Conservation (phyloP, 2,113 vertebrate genomes). For the Harpagus bidentatus region DNA sequence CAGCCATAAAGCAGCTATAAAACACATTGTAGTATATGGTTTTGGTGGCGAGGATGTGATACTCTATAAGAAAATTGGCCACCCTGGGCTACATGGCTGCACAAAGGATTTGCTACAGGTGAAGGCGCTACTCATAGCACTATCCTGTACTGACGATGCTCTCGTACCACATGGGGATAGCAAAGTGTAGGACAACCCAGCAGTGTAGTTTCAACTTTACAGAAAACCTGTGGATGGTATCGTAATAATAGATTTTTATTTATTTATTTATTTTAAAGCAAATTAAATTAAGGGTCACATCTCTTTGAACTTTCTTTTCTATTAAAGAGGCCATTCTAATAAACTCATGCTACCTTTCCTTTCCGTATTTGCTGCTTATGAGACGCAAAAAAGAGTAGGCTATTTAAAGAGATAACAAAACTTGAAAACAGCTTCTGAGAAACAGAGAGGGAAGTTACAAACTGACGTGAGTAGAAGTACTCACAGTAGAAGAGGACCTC, state of each 20-base stretch:
- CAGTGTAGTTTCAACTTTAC: background rate
- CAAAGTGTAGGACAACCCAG: background rate
- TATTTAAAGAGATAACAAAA: background rate
- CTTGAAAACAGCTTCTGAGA: background rate
- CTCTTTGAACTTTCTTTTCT: background rate
- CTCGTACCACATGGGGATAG: background rate
- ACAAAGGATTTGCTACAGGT: background rate
- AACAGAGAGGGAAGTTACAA: background rate
- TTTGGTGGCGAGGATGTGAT: background rate
- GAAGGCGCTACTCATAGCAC: background rate
- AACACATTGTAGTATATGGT: rapidly evolving
- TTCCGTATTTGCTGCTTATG: background rate
- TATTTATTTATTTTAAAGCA: background rate
- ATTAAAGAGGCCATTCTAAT: background rate
- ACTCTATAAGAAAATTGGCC: background rate
- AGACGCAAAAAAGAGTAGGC: background rate
- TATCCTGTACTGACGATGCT: background rate
- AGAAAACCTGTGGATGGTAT: background rate
- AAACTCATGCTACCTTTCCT: background rate
- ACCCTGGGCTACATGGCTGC: background rate
- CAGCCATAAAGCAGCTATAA: background rate
- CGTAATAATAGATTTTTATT: background rate
- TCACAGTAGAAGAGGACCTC: background rate
- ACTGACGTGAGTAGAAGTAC: background rate
- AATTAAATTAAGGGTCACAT: background rate